Percentiles rank a stretch among this genome's conserved stretches.
These are phyloP conservation scores for Botia kubotai DNA, from an alignment of 2,797 vertebrate genomes.

Conservation along the genomic window DNA sequence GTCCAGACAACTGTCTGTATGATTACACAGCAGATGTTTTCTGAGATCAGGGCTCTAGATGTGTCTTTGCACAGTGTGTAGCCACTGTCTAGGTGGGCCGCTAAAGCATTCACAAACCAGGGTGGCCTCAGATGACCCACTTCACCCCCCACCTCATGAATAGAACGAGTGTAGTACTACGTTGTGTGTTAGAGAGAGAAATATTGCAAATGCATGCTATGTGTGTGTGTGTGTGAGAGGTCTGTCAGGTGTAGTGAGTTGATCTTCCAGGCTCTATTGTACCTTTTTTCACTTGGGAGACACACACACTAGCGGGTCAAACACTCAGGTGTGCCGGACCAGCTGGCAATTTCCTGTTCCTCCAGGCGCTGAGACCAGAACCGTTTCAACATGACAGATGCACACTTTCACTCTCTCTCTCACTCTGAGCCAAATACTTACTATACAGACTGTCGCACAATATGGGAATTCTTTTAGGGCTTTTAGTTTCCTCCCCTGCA, in stretches of 20 bases:
- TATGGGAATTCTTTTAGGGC: conserved; percentile 58
- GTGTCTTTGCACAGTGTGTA: conserved; percentile 47
- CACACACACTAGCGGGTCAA: conserved; percentile 75
- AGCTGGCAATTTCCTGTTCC: conserved; percentile 82
- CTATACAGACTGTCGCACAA: conserved; percentile 51
- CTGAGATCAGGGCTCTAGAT: conserved; percentile 41
- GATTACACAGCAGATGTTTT: conserved; percentile 14
- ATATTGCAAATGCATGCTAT: conserved; percentile 14
- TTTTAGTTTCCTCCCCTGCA: conserved; percentile 26
- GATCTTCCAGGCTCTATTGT: conserved; percentile 73
- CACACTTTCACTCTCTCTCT: conserved; percentile 63
- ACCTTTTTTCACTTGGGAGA: conserved; percentile 69
- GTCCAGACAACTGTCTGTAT: neutral
- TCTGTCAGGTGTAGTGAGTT: conserved; percentile 79
- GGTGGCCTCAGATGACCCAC: conserved; percentile 54
- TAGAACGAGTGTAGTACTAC: neutral
- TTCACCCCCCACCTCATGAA: conserved; percentile 48
- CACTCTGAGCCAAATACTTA: conserved; percentile 66
- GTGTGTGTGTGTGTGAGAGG: conserved; percentile 51
- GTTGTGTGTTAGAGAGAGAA: conserved; percentile 7
- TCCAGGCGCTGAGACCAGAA: conserved; percentile 68
- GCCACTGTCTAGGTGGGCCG: conserved; percentile 73
- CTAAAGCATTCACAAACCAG: conserved; percentile 69
- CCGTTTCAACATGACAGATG: conserved; percentile 76
- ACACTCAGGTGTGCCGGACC: conserved; percentile 82